Conservation (phyloP, 2,113 vertebrate genomes). For the Platichthys flesus region DNA sequence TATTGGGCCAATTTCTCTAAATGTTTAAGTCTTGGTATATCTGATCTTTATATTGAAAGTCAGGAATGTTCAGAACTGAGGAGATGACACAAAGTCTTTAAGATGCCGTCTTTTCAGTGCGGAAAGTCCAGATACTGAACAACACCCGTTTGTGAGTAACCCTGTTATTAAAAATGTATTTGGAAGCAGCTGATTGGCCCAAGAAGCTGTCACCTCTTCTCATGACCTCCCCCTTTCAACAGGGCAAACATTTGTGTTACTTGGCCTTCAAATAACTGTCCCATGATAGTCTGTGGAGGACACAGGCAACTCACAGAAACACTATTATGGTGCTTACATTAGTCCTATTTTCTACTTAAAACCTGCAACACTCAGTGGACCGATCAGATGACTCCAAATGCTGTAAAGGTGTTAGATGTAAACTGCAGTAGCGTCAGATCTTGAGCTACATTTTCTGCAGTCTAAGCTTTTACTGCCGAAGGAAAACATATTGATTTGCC, state of each 20-base stretch:
- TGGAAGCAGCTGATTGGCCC: slow-evolving; percentile 28
- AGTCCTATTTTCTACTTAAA: slow-evolving; percentile 5
- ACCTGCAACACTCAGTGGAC: not conserved
- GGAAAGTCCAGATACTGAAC: not conserved
- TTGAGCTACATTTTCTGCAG: not conserved
- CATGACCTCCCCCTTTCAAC: slow-evolving; percentile 25
- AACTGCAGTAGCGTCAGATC: not conserved
- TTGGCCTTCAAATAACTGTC: slow-evolving; percentile 26
- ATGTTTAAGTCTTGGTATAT: not conserved
- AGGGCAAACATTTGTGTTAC: slow-evolving; percentile 24
- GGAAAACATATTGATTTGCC: slow-evolving; percentile 21
- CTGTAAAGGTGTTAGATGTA: not conserved
- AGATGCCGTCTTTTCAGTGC: slow-evolving; percentile 6
- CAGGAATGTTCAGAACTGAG: not conserved
- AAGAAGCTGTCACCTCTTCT: slow-evolving; percentile 39
- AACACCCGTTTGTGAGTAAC: slow-evolving; percentile 1
- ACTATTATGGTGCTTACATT: slow-evolving; percentile 3
- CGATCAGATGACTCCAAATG: slow-evolving; percentile 18
- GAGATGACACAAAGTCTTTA: not conserved
- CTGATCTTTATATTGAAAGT: not conserved
- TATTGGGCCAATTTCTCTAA: not conserved
- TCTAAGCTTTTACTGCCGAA: slow-evolving; percentile 6
- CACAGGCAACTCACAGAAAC: not conserved
- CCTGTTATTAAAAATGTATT: slow-evolving; percentile 34
- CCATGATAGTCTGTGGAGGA: not conserved